A percentile compares a stretch with the other conserved stretches of the same genome.
Conservation (phyloP, 2,888 invertebrate genomes). For the Ophion obscuratus region DNA sequence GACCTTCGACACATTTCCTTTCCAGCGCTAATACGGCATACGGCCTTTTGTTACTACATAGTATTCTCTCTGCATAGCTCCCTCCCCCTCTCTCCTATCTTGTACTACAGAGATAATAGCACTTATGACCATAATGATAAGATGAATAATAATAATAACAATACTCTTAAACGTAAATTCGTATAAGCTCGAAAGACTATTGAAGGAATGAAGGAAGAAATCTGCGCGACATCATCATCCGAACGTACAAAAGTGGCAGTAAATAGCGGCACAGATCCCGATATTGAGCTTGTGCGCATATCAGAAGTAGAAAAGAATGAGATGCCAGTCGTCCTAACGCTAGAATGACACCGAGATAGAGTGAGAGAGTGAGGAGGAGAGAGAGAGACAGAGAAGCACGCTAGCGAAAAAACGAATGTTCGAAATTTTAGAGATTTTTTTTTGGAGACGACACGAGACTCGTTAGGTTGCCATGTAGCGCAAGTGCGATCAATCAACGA, state of each 20-base stretch:
- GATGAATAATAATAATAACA: constrained; percentile 58
- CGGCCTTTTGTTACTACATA: constrained; percentile 40
- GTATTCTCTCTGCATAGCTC: constrained; percentile 44
- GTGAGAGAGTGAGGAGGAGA: neutral
- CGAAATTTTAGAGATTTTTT: neutral
- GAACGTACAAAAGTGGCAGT: constrained; percentile 65
- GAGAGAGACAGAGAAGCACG: constrained; percentile 6
- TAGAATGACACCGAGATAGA: constrained; percentile 2
- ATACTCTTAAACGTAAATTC: constrained; percentile 59
- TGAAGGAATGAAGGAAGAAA: constrained; percentile 26
- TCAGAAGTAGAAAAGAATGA: constrained; percentile 31
- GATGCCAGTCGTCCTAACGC: neutral
- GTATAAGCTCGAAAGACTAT: constrained; percentile 32
- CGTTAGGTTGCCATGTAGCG: constrained; percentile 12
- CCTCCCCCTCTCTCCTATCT: constrained; percentile 44
- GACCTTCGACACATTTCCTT: constrained; percentile 33
- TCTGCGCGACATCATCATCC: constrained; percentile 45
- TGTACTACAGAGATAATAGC: neutral
- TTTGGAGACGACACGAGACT: constrained; percentile 18
- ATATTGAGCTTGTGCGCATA: constrained; percentile 59
- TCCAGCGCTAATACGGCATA: constrained; percentile 44
- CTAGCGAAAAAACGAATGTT: constrained; percentile 17
- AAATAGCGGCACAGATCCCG: constrained; percentile 9
- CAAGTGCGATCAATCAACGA: constrained; percentile 26
- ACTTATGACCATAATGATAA: constrained; percentile 35